Conservation (phyloP, 2,797 vertebrate genomes). For the Buphagus erythrorhynchus region DNA sequence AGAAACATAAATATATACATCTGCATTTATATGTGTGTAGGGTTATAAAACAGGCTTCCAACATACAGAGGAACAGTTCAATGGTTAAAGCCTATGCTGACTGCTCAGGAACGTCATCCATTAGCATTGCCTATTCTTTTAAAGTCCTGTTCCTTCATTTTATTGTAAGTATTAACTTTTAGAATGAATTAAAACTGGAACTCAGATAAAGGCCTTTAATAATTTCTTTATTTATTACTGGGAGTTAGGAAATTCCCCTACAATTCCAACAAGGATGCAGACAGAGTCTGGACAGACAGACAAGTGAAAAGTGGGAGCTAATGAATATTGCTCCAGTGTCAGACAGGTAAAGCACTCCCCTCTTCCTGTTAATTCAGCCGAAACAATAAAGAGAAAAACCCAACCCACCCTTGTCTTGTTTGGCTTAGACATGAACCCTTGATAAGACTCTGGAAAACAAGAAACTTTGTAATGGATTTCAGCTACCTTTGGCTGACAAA, state of each 20-base stretch:
- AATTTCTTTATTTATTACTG: constrained; percentile 9
- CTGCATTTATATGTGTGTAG: not conserved
- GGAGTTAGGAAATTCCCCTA: not conserved
- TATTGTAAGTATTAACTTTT: not conserved
- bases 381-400: constrained; percentile 78
- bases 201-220: not conserved
- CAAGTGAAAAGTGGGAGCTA: constrained; percentile 70
- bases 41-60: not conserved
- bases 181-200: not conserved
- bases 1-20: not conserved
- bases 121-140: not conserved
- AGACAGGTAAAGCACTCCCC: constrained; percentile 78
- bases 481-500: constrained; percentile 74
- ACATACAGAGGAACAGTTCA: not conserved
- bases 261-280: constrained; percentile 40
- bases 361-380: constrained; percentile 76
- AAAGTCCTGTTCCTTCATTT: not conserved
- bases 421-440: constrained; percentile 78
- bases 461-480: constrained; percentile 36
- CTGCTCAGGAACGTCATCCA: not conserved
- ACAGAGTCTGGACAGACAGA: constrained; percentile 53
- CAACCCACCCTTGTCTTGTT: constrained; percentile 77
- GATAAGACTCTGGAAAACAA: constrained; percentile 80
- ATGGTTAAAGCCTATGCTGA: not conserved
- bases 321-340: constrained; percentile 64